Conservation (phyloP, 1,140 invertebrate genomes). For the Pseudomyrmex gracilis region DNA sequence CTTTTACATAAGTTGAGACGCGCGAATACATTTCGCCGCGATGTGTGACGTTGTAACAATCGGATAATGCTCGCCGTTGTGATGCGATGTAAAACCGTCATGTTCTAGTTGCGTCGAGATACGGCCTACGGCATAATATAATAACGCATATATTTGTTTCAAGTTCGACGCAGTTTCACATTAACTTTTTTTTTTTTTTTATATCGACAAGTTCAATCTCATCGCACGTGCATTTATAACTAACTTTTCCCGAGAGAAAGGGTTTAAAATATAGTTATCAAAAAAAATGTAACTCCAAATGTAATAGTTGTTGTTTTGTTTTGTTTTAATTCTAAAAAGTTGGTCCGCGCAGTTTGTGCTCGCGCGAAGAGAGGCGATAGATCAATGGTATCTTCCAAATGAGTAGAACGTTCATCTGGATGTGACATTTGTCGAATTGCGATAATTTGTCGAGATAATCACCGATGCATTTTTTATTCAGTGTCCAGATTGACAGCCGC, state of each 20-base stretch:
- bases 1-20: conserved; percentile 42
- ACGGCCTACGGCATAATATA: conserved; percentile 7
- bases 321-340: neutral
- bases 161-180: conserved; percentile 8
- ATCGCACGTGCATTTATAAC: neutral
- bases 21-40: conserved; percentile 41
- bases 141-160: conserved; percentile 12
- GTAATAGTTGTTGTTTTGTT: too few species aligned
- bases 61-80: conserved; percentile 27
- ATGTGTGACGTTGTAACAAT: conserved; percentile 30
- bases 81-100: conserved; percentile 10
- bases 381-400: conserved; percentile 5
- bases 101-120: neutral
- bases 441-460: conserved; percentile 46
- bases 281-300: neutral
- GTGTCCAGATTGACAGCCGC: conserved; percentile 26
- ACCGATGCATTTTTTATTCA: conserved; percentile 45
- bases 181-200: neutral
- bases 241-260: neutral
- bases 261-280: neutral
- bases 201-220: neutral
- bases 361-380: neutral
- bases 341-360: neutral
- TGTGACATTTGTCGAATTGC: conserved; percentile 20
- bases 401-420: conserved; percentile 19